These are phyloP conservation scores for Trachelus iudaicus DNA, from an alignment of 2,888 invertebrate species.

Conservation along the genomic window DNA sequence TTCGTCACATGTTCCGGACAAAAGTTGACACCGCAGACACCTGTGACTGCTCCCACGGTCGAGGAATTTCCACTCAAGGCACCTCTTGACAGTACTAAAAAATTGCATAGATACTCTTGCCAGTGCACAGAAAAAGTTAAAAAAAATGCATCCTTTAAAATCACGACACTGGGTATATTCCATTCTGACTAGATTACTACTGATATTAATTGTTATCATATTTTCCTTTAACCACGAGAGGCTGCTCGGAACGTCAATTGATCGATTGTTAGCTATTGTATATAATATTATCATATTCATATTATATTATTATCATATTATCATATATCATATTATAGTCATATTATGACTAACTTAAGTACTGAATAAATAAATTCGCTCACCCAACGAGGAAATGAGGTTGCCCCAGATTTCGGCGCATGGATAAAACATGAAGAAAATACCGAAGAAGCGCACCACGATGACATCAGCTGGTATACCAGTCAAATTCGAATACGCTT, in stretches of 20 bases:
- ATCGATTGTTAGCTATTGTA: neutral
- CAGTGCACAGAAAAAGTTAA: neutral
- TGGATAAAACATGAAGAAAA: slow-evolving; percentile 81
- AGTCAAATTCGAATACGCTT: slow-evolving; percentile 70
- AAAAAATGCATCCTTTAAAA: neutral
- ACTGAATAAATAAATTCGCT: slow-evolving; percentile 27
- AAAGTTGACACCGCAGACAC: slow-evolving; percentile 69
- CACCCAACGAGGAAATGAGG: slow-evolving; percentile 73
- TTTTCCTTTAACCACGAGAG: neutral
- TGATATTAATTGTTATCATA: neutral
- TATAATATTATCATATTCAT: no score
- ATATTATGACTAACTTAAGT: neutral
- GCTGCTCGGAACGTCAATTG: neutral
- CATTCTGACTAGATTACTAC: neutral
- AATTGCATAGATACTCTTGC: neutral
- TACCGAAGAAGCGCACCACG: slow-evolving; percentile 76
- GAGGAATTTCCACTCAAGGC: slow-evolving; percentile 26
- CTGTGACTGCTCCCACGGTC: slow-evolving; percentile 64
- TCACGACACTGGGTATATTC: neutral
- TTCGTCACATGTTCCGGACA: slow-evolving; percentile 66
- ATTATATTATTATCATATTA: no score
- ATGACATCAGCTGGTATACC: slow-evolving; percentile 70
- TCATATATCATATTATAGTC: no score
- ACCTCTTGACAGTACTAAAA: neutral
- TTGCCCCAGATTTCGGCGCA: slow-evolving; percentile 74